phyloP scores from a whole-genome alignment of 2,113 vertebrate genomes.

The Ammodytes marinus region DNA sequence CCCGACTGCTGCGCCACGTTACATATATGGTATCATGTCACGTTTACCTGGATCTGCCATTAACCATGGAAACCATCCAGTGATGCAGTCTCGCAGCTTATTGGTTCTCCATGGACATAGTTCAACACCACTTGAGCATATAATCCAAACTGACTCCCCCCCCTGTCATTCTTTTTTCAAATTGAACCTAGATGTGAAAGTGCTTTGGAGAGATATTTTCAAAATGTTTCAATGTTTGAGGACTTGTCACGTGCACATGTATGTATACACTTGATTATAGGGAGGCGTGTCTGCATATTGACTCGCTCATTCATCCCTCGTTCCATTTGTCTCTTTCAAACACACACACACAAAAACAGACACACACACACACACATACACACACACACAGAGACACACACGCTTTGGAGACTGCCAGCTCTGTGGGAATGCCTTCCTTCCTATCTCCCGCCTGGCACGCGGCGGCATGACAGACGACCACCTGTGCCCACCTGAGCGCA shows the following conservation, averaged over 20 bases:
- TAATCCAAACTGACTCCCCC: neutral
- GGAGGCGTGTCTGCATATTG: neutral
- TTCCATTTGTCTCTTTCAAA: neutral
- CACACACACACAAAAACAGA: neutral
- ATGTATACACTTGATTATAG: slow-evolving; percentile 29
- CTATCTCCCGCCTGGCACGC: slow-evolving; percentile 57
- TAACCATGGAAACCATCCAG: slow-evolving; percentile 42
- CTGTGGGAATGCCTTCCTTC: slow-evolving; percentile 43
- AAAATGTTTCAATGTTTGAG: neutral
- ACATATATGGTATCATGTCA: slow-evolving; percentile 53
- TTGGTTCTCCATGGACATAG: neutral
- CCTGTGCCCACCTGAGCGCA: slow-evolving; percentile 69
- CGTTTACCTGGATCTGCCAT: slow-evolving; percentile 53
- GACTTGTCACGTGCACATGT: neutral
- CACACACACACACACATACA: slow-evolving; percentile 10
- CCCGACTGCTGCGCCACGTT: slow-evolving; percentile 30
- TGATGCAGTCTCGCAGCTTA: neutral
- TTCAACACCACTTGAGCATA: neutral
- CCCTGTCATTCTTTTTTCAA: neutral
- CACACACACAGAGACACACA: neutral
- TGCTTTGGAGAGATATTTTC: slow-evolving; percentile 21
- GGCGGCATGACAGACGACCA: slow-evolving; percentile 69
- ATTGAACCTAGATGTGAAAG: neutral
- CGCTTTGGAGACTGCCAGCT: slow-evolving; percentile 46
- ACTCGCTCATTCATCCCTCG: slow-evolving; percentile 1